These are phyloP conservation scores for Doryteuthis pealeii DNA, from an alignment of 1,140 invertebrate species.

Conservation along the genomic window DNA sequence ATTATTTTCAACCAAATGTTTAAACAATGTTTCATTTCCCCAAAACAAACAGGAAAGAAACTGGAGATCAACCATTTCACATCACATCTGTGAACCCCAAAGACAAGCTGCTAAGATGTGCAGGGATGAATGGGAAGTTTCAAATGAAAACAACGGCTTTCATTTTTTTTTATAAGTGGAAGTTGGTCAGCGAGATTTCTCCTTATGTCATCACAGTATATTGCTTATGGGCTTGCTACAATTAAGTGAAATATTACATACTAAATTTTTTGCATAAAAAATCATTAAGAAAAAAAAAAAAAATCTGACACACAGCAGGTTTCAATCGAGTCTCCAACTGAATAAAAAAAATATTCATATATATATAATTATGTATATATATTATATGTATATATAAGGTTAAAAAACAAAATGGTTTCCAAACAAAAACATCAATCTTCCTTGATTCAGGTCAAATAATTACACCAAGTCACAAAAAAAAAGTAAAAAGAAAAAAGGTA, in stretches of 20 bases:
- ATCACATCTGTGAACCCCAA: constrained; percentile 6
- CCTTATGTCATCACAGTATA: constrained; percentile 8
- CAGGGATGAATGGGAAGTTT: not conserved
- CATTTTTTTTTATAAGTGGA: not conserved
- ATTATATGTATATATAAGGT: constrained; percentile 1
- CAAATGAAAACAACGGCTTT: not conserved
- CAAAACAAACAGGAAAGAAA: not conserved
- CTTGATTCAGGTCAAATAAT: not conserved
- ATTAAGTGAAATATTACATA: not conserved
- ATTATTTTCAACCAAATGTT: constrained; percentile 1
- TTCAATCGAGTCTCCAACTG: constrained; percentile 1
- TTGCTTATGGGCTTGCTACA: constrained; percentile 4
- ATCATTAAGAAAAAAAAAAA: not conserved
- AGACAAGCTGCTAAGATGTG: not conserved
- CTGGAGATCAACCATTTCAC: constrained; percentile 5
- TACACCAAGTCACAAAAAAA: not conserved
- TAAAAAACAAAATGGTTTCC: not conserved
- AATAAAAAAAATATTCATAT: not conserved
- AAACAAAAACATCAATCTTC: not conserved
- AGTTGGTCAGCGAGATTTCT: constrained; percentile 6
- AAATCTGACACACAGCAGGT: constrained; percentile 8
- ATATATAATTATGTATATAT: constrained; percentile 2
- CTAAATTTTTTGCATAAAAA: too few species aligned
- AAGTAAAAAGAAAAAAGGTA: not conserved
- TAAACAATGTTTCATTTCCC: constrained; percentile 4